Conservation (phyloP, 2,797 vertebrate species). For the Enteromius anoplus region DNA sequence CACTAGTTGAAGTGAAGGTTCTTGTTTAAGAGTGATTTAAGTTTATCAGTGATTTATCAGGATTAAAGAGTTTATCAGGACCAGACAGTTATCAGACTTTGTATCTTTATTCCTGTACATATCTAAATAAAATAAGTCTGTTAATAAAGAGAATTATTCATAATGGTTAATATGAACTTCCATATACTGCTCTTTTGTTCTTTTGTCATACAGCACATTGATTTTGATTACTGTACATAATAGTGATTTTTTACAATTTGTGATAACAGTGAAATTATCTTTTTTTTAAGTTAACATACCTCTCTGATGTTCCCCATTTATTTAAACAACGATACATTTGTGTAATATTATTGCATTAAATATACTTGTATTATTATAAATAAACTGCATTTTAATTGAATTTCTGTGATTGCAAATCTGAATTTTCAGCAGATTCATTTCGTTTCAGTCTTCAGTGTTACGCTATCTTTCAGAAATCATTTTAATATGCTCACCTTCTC, state of each 20-base stretch:
- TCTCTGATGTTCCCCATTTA: neutral
- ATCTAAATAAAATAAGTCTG: neutral
- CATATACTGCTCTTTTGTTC: neutral
- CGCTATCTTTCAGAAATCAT: neutral
- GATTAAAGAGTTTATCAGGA: constrained; percentile 2
- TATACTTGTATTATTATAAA: no score
- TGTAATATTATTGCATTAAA: neutral
- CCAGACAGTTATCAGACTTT: neutral
- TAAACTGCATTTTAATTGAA: neutral
- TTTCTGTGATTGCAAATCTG: neutral
- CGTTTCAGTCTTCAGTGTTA: neutral
- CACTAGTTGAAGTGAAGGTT: neutral
- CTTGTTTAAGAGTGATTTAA: neutral
- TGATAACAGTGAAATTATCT: neutral
- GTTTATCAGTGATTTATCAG: neutral
- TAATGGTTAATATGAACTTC: neutral
- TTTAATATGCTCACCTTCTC: neutral
- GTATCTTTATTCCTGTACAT: neutral
- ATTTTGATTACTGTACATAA: constrained; percentile 3
- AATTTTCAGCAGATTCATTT: neutral
- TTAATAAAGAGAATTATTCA: neutral
- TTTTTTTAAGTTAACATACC: neutral
- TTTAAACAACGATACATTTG: neutral
- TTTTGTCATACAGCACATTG: neutral
- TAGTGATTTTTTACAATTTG: neutral